Evolutionary conservation across 2,113 vertebrate species (phyloP), one percentile per base, ranked within the genome.

Genomic region (Seriola rivoliana): DNA sequence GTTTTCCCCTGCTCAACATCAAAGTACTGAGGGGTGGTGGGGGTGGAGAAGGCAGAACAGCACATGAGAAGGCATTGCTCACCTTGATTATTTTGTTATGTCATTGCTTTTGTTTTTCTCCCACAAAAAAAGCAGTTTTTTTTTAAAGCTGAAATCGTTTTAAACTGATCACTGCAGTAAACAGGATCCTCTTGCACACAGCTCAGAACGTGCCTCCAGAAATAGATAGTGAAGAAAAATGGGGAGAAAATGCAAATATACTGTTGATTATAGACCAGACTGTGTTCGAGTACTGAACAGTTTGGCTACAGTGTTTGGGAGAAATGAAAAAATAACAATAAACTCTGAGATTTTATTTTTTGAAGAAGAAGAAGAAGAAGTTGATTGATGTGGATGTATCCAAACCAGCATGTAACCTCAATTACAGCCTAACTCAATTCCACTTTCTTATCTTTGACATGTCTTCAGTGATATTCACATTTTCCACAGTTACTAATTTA

Each of bases 1-100:
- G 65, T 63, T 50, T 57, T 38, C n/a, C 44, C 25, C 55, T 17
- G 19, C 44, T 74, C 40, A 16, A 63, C 71, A 52, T 82, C 64
- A 66, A 71, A 60, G 57, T 46, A 10, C 11, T 0, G 16, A 32
- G 16, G n/a, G 57, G 14, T 34, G 25, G 54, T 1, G 25, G 23
- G 48, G 34, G 1, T 17, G 63, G 6, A 44, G 32, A 8, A 60
- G 40, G 52, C 10, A 34, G 17, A 48, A 11, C 21, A 48, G 29
- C 13, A 42, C n/a, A 25, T 38, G 21, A 29, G 17, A 46, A 55
- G 21, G 19, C 54, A 32, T 10, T 3, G 7, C 57, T 54, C 32
- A 60, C 38, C 65, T 82, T 67, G 9, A 60, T 66, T 71, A 34
- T 36, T 19, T 52, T 63, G 34, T 54, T 34, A 19, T 48, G 50